Evolutionary conservation across 2,113 vertebrate genomes (phyloP).

Genomic region (Mixornis gularis): DNA sequence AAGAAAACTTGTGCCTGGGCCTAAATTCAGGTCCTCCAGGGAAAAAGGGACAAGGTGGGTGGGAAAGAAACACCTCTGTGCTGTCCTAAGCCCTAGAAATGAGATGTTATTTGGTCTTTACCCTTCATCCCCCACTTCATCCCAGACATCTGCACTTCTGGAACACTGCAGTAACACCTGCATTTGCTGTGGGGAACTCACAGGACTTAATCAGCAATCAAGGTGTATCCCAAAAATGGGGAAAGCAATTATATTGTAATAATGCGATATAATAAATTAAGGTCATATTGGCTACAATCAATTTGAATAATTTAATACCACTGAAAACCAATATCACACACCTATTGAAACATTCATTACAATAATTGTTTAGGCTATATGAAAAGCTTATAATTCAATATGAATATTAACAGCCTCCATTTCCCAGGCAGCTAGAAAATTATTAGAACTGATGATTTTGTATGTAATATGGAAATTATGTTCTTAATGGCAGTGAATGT

Average conservation of each 20-base stretch:
- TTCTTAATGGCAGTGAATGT: not conserved
- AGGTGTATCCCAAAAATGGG: not conserved
- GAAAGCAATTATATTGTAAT: not conserved
- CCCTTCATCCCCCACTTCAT: not conserved
- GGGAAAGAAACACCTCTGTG: not conserved
- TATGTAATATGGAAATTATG: not conserved
- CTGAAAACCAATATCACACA: constrained; percentile 12
- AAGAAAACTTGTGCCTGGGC: not conserved
- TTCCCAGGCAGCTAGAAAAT: not conserved
- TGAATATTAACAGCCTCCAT: not conserved
- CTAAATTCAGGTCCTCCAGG: not conserved
- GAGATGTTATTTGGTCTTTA: not conserved
- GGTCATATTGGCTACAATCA: not conserved
- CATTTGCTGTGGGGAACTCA: not conserved
- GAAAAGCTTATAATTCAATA: not conserved
- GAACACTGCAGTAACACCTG: not conserved
- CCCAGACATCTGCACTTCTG: not conserved
- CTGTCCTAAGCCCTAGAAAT: not conserved
- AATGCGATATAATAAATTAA: constrained; percentile 3
- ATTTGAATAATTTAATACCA: constrained; percentile 37
- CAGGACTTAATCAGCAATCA: not conserved
- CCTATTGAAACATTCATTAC: constrained; percentile 28
- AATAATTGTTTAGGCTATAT: not conserved
- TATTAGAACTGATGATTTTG: not conserved
- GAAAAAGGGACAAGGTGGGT: not conserved